These are phyloP conservation scores for Ormyrus rosae DNA, from an alignment of 2,888 invertebrate genomes.

Conservation along the genomic window DNA sequence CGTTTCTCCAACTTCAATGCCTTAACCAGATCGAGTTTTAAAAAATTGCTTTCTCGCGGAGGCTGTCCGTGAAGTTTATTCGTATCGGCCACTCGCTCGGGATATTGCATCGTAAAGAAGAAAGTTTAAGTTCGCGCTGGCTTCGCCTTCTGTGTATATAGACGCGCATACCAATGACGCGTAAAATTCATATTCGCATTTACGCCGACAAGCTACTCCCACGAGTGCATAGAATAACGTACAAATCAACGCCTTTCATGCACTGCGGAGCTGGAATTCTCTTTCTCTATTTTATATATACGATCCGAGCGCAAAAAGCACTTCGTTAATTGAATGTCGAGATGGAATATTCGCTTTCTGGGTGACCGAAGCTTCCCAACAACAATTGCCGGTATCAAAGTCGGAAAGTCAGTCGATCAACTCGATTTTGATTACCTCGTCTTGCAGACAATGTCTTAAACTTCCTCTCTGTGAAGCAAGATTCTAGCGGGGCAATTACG, in stretches of 20 bases:
- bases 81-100: not conserved
- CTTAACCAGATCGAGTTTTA: not conserved
- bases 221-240: too few relatives aligned
- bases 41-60: not conserved
- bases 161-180: slow-evolving; percentile 7
- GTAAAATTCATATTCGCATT: slow-evolving; percentile 24
- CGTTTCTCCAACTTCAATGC: not conserved
- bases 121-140: slow-evolving; percentile 3
- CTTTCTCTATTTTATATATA: too few relatives aligned
- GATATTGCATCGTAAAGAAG: slow-evolving; percentile 22
- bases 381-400: slow-evolving; percentile 40
- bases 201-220: not conserved
- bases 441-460: slow-evolving; percentile 38
- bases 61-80: not conserved
- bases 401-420: slow-evolving; percentile 43
- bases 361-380: not conserved
- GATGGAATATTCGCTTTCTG: not conserved
- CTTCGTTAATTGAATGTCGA: not conserved
- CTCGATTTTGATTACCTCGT: slow-evolving; percentile 47
- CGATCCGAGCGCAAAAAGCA: too few relatives aligned
- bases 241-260: too few relatives aligned
- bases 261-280: too few relatives aligned
- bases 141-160: not conserved
- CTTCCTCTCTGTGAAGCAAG: slow-evolving; percentile 10
- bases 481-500: slow-evolving; percentile 31